Conservation (phyloP, 2,113 vertebrate genomes). For the Eulemur macaco region DNA sequence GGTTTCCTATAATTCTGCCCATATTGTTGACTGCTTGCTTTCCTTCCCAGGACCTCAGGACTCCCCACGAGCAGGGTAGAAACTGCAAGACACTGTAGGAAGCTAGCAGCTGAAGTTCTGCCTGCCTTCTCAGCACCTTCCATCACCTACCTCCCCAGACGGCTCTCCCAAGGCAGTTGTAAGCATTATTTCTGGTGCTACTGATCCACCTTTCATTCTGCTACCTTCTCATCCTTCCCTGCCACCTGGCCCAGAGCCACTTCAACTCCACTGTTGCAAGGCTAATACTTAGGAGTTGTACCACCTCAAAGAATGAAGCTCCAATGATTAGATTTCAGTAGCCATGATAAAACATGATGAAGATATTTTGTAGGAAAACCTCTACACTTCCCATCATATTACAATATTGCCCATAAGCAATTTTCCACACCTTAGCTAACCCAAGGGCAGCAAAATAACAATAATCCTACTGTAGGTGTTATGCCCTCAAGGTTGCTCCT, state of each 20-base stretch:
- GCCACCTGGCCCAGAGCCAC: not conserved
- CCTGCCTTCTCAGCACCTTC: not conserved
- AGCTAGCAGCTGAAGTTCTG: not conserved
- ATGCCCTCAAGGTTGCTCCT: not conserved
- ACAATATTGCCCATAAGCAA: not conserved
- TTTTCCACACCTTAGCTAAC: not conserved
- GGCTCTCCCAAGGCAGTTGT: not conserved
- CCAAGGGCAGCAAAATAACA: not conserved
- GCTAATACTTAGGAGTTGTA: not conserved
- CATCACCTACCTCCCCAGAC: fast-evolving
- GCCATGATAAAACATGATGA: not conserved
- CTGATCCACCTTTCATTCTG: not conserved
- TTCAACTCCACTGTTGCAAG: not conserved
- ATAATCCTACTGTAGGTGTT: not conserved
- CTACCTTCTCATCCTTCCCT: not conserved
- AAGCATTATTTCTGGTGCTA: not conserved
- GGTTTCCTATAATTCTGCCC: conserved; percentile 26
- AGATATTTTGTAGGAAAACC: not conserved
- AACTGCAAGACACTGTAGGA: not conserved
- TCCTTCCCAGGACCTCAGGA: not conserved
- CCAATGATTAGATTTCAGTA: not conserved
- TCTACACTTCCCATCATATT: not conserved
- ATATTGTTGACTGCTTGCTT: not conserved
- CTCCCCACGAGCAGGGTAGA: not conserved
- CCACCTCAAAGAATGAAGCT: not conserved